Base-by-base conservation (phyloP, 2,113 vertebrate species). In the Onychostoma macrolepis region DNA sequence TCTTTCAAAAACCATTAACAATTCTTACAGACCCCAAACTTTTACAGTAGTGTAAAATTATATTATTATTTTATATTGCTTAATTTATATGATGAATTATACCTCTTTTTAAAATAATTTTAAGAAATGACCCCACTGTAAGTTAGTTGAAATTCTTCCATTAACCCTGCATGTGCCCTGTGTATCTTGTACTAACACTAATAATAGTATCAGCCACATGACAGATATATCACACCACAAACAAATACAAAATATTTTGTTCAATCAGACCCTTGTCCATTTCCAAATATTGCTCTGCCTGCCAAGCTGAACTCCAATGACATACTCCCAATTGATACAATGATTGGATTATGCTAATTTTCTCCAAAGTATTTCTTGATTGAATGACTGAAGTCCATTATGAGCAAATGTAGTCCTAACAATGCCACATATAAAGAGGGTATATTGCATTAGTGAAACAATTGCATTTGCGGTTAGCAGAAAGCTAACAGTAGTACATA, bases 71-170 rank as follows among this genome's bases (percentile, higher is more conserved):
- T n/a, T 38, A n/a, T 41, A 74, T 6, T 6, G 36, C 10, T 41
- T 58, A 24, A 24, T 58, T 58, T 58, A 24, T 69, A 33, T 65
- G 28, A 53, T 53, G 6, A 19, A 63, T 41, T 41, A n/a, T 61
- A 61, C 8, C 12, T 65, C 3, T 10, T 82, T 82, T 28, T 4
- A 36, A 69, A 50, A 19, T 61, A 43, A 15, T 63, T 36, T 21
- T 26, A 65, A 58, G n/a, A 43, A 45, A 65, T 69, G 4, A 71
- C 21, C 74, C 28, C 77, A 71, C 88, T 89, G 71, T 72, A 80
- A 82, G 38, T 41, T 56, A 83, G 13, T 2, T 83, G 17, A n/a
- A 74, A 17, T 58, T 72, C 15, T 41, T 8, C 2, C 38, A 43
- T 36, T 28, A 65, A 77, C 80, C 33, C 56, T 63, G 67, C 72